Evolutionary conservation across 2,888 invertebrate species (phyloP).

Genomic region (Nudaria mundana): DNA sequence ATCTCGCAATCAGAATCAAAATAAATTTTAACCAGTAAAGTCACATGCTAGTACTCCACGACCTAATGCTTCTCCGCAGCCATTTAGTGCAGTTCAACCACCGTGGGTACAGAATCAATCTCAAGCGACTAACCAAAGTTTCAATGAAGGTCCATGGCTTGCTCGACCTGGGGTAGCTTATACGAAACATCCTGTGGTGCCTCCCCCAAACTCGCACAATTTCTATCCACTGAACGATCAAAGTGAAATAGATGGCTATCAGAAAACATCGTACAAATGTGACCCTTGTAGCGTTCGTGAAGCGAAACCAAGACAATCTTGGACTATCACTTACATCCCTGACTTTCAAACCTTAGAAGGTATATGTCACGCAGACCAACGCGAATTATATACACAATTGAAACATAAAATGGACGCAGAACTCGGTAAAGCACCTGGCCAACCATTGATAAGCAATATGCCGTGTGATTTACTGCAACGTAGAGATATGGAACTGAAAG

Average conservation of each 20-base stretch:
- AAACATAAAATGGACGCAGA: constrained; percentile 76
- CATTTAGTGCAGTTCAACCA: constrained; percentile 65
- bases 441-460: constrained; percentile 56
- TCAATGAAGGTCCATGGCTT: constrained; percentile 68
- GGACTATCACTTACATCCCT: constrained; percentile 73
- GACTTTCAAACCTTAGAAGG: constrained; percentile 67
- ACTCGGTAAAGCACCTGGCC: constrained; percentile 67
- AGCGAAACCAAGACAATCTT: constrained; percentile 72
- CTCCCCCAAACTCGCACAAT: constrained; percentile 60
- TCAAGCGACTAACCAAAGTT: constrained; percentile 55
- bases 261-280: constrained; percentile 66
- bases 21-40: constrained; percentile 64
- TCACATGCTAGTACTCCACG: constrained; percentile 61
- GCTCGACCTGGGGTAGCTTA: constrained; percentile 59
- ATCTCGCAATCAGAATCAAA: constrained; percentile 68
- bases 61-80: constrained; percentile 63
- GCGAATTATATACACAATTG: constrained; percentile 67
- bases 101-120: constrained; percentile 69
- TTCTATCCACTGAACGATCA: constrained; percentile 67
- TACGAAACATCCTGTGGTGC: constrained; percentile 67
- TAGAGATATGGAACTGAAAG: constrained; percentile 70
- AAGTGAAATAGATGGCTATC: constrained; percentile 60
- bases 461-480: constrained; percentile 67
- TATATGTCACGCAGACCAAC: constrained; percentile 68
- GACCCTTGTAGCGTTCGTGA: constrained; percentile 67